Evolutionary conservation across 2,888 invertebrate species (phyloP).

Genomic region (Orthosia gracilis): DNA sequence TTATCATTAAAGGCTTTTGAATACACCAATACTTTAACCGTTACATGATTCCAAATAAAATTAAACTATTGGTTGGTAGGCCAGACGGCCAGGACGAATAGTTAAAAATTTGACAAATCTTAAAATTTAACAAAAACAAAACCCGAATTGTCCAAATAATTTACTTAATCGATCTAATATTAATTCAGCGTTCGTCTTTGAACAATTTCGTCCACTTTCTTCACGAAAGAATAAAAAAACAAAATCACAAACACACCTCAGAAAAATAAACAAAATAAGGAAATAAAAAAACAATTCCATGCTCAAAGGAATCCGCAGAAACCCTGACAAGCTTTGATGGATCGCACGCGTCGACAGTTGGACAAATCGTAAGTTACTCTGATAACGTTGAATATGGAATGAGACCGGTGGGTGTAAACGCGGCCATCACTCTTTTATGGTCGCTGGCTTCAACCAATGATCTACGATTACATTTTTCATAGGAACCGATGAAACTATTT

Average conservation of each 20-base stretch:
- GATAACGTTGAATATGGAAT: slow-evolving; percentile 80
- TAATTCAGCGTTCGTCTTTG: no score
- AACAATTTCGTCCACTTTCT: neutral
- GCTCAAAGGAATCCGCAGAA: slow-evolving; percentile 47
- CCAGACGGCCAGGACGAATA: neutral
- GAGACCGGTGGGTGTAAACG: slow-evolving; percentile 74
- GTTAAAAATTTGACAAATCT: neutral
- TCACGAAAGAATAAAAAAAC: neutral
- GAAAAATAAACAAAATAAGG: slow-evolving; percentile 13
- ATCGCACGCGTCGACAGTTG: slow-evolving; percentile 58
- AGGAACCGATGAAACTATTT: slow-evolving; percentile 78
- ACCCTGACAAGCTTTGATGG: slow-evolving; percentile 61
- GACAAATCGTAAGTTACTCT: slow-evolving; percentile 73
- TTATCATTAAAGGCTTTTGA: neutral
- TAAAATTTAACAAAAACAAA: neutral
- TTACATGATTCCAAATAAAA: neutral
- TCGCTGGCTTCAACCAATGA: slow-evolving; percentile 74
- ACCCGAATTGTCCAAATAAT: no score
- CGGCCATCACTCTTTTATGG: slow-evolving; percentile 73
- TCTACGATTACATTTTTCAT: slow-evolving; percentile 83
- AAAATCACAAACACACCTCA: neutral
- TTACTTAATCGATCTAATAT: no score
- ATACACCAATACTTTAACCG: neutral
- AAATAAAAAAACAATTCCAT: slow-evolving; percentile 59
- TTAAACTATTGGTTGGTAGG: neutral